Evolutionary conservation across 2,797 vertebrate species (phyloP).

Genomic region (Manis javanica): DNA sequence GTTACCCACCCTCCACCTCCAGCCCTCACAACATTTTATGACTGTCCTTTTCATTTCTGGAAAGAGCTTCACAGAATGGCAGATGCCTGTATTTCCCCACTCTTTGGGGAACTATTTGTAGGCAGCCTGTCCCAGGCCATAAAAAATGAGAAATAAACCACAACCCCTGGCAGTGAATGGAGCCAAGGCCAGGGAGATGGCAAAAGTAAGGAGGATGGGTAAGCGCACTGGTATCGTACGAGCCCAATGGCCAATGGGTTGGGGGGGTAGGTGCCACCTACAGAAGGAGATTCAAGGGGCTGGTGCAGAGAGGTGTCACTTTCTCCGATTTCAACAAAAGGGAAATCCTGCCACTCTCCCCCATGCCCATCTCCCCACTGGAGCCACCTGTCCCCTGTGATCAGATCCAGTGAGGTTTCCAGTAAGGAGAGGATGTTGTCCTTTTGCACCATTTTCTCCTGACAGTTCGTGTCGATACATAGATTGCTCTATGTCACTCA

Average conservation of each 20-base stretch:
- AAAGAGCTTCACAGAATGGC: slow-evolving; percentile 71
- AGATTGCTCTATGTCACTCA: background rate
- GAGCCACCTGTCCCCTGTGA: background rate
- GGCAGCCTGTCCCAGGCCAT: slow-evolving; percentile 67
- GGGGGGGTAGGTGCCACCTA: background rate
- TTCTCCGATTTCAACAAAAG: background rate
- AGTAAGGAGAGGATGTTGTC: background rate
- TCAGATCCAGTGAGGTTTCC: slow-evolving; percentile 17
- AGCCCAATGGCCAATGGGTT: background rate
- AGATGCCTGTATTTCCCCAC: slow-evolving; percentile 66
- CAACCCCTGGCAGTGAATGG: background rate
- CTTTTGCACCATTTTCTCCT: background rate
- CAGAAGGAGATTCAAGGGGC: background rate
- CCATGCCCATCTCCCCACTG: background rate
- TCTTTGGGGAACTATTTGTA: slow-evolving; percentile 78
- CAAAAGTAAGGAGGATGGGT: background rate
- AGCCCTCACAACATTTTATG: slow-evolving; percentile 48
- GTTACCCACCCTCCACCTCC: slow-evolving; percentile 37
- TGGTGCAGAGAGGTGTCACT: background rate
- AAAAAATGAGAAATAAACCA: slow-evolving; percentile 53
- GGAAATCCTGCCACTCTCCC: background rate
- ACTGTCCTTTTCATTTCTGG: slow-evolving; percentile 79
- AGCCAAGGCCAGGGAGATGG: background rate
- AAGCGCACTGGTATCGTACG: background rate
- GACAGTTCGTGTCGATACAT: background rate